These are phyloP conservation scores for Ictidomys tridecemlineatus DNA, from an alignment of 2,113 vertebrate genomes.

Conservation along the genomic window DNA sequence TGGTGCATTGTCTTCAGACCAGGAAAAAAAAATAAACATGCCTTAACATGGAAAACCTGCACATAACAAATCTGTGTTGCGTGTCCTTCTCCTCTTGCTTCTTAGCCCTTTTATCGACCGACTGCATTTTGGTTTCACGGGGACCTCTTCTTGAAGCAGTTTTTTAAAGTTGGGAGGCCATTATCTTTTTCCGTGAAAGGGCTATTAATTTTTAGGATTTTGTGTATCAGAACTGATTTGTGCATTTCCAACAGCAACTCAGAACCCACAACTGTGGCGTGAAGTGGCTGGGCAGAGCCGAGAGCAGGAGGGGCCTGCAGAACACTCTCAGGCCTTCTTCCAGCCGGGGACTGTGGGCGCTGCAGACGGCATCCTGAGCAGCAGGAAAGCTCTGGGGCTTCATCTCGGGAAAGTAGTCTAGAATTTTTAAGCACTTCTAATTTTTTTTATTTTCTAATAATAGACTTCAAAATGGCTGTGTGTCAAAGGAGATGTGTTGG, in stretches of 20 bases:
- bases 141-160: not conserved
- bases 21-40: not conserved
- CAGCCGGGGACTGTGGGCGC: not conserved
- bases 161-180: not conserved
- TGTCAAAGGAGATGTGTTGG: not conserved
- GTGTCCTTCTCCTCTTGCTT: not conserved
- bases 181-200: not conserved
- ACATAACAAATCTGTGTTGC: not conserved
- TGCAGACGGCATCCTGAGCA: not conserved
- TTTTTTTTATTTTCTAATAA: conserved; percentile 62
- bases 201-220: not conserved
- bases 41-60: not conserved
- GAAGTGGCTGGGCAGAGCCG: not conserved
- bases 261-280: not conserved
- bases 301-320: not conserved
- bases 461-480: conserved; percentile 21
- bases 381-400: not conserved
- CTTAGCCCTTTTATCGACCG: not conserved
- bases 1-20: not conserved
- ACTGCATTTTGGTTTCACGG: not conserved
- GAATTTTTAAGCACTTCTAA: not conserved
- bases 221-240: not conserved
- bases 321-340: not conserved
- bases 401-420: not conserved
- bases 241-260: not conserved